phyloP scores from a whole-genome alignment of 1,140 invertebrate species.

The Diplogasteroides magnus region DNA sequence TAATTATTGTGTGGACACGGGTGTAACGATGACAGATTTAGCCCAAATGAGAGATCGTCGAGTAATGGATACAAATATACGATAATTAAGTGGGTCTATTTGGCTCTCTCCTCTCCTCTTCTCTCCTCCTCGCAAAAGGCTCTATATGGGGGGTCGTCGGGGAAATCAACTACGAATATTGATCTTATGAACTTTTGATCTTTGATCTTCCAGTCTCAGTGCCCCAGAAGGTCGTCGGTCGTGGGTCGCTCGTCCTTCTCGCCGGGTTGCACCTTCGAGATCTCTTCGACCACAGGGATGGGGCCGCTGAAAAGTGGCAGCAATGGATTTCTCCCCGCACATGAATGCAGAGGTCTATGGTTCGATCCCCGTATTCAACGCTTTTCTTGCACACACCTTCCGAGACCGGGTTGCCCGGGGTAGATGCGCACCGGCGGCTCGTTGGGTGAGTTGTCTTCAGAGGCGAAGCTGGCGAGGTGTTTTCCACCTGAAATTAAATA shows the following conservation, averaged over 20 bases:
- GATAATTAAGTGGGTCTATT: no score
- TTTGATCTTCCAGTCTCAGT: no score
- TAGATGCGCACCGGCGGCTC: slow-evolving; percentile 52
- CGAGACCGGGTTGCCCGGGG: slow-evolving; percentile 6
- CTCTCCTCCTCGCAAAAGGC: no score
- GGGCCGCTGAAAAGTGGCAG: slow-evolving; percentile 33
- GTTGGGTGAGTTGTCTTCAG: slow-evolving; percentile 51
- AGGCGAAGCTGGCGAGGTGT: slow-evolving; percentile 43
- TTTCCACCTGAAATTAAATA: slow-evolving; percentile 6
- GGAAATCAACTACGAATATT: no score
- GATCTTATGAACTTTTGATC: no score
- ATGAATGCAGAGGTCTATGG: slow-evolving; percentile 4
- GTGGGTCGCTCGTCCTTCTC: slow-evolving; percentile 17
- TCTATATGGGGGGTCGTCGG: no score
- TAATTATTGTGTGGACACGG: no score
- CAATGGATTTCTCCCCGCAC: not conserved
- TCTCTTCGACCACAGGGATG: slow-evolving; percentile 53
- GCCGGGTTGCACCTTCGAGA: slow-evolving; percentile 45
- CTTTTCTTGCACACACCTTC: not conserved
- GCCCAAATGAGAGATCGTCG: no score
- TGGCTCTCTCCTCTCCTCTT: no score
- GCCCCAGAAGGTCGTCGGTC: not conserved
- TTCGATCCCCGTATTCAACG: not conserved
- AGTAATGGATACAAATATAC: no score
- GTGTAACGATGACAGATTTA: no score